Evolutionary conservation across 2,113 vertebrate genomes (phyloP), one percentile per base, ranked within the genome.

Genomic region (Toxostoma redivivum): DNA sequence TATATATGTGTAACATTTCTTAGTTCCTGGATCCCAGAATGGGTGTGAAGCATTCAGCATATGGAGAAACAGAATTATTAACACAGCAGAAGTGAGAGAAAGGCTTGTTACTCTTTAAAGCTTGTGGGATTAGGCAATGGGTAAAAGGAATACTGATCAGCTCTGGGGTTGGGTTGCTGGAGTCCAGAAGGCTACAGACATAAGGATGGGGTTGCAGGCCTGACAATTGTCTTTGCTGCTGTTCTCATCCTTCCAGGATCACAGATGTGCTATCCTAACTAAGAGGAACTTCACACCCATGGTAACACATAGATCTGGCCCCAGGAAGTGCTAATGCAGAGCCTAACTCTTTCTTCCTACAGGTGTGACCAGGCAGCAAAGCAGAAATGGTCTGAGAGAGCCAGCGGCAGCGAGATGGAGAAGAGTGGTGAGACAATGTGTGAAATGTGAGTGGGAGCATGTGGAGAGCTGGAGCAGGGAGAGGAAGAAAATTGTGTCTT

Each of bases 11-110:
- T 56, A 85, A 88, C 70, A 64, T 79, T 92, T 96, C 50, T 80
- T 83, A 81, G 45, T 91, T 96, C 83, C 72, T 91, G 81, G 42
- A 81, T 95, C 21, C 64, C 69, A 50, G 72, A 70, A 91, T 9
- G 86, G 38, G 72, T 96, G 93, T 86, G 93, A 94, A 96, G 81
- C 20, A 18, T 81, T 73, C 67, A 84, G 77, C 89, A 96, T 95
- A 95, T 89, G 93, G 91, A 73, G 86, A 81, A 94, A 66, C 50
- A 91, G 83, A 95, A 92, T 91, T 96, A 96, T 96, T 95, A 92
- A 54, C 64, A 89, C 50, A 83, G 86, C 1, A 3, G 42, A 91
- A 92, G 65, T 54, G 54, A 84, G 58, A 77, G 45, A 77, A 78
- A 77, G 27, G 17, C 62, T 88, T 91, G 31, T 61, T 83, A 73